phyloP scores from a whole-genome alignment of 2,888 invertebrate species.

The Portevinia maculata region DNA sequence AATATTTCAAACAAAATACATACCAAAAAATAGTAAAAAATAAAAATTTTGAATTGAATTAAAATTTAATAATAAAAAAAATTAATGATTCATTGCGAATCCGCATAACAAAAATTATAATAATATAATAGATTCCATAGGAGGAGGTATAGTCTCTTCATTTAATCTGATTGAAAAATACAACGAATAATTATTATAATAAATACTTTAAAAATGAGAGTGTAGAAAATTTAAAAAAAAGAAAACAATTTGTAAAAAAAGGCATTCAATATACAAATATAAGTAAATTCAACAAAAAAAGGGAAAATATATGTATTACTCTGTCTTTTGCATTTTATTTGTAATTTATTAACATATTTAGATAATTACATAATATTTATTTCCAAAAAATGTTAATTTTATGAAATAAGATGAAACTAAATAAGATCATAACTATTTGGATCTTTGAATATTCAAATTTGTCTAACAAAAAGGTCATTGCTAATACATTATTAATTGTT shows the following conservation, averaged over 20 bases:
- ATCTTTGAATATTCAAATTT: slow-evolving; percentile 36
- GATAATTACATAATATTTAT: slow-evolving; percentile 21
- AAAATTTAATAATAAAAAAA: slow-evolving; percentile 80
- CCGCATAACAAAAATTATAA: slow-evolving; percentile 19
- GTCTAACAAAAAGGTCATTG: slow-evolving; percentile 55
- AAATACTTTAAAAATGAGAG: slow-evolving; percentile 43
- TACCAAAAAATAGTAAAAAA: slow-evolving; percentile 28
- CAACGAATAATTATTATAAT: slow-evolving; percentile 65
- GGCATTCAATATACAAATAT: slow-evolving; percentile 10
- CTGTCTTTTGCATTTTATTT: slow-evolving; percentile 43
- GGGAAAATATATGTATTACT: slow-evolving; percentile 26
- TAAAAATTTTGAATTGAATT: slow-evolving; percentile 60
- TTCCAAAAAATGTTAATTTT: slow-evolving; percentile 32
- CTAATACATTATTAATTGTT: slow-evolving; percentile 56
- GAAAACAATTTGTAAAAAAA: slow-evolving; percentile 51
- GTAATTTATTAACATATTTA: slow-evolving; percentile 35
- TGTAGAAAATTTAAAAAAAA: slow-evolving; percentile 47
- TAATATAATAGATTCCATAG: slow-evolving; percentile 16
- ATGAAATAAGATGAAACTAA: slow-evolving; percentile 64
- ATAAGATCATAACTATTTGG: slow-evolving; percentile 26
- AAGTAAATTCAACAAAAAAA: slow-evolving; percentile 21
- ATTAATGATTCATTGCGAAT: slow-evolving; percentile 75
- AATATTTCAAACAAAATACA: slow-evolving; percentile 39
- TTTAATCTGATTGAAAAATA: slow-evolving; percentile 65
- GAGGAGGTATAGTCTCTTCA: slow-evolving; percentile 22